Percentiles rank a stretch among this genome's conserved stretches.
These are phyloP conservation scores for Conus betulinus DNA, from an alignment of 1,140 invertebrate species.

Conservation along the genomic window DNA sequence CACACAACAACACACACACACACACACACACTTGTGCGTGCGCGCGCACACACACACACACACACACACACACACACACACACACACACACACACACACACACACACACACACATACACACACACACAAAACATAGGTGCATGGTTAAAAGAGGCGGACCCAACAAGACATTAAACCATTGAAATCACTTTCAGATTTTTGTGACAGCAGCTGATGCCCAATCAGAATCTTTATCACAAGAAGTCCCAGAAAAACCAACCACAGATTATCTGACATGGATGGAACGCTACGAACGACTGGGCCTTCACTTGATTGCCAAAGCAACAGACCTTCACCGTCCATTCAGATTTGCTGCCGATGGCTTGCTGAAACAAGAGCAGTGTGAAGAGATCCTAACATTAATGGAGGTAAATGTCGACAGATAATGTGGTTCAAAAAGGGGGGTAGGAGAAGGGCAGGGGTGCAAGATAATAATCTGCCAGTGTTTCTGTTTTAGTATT, in stretches of 20 bases:
- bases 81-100: too few relatives aligned
- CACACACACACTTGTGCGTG: too few relatives aligned
- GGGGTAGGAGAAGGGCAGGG: too few relatives aligned
- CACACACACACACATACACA: too few relatives aligned
- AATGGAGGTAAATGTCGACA: constrained; percentile 69
- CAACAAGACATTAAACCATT: too few relatives aligned
- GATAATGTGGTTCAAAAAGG: not conserved
- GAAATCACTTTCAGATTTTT: constrained; percentile 7
- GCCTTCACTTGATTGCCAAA: constrained; percentile 62
- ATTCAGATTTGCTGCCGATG: constrained; percentile 75
- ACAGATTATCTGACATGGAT: constrained; percentile 46
- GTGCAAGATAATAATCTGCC: too few relatives aligned
- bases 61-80: too few relatives aligned
- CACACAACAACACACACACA: not conserved
- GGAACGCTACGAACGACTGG: constrained; percentile 55
- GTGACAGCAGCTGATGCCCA: not conserved
- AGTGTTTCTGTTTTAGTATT: too few relatives aligned
- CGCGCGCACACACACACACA: too few relatives aligned
- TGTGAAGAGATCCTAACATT: constrained; percentile 77
- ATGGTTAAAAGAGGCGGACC: too few relatives aligned
- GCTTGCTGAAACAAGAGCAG: constrained; percentile 76
- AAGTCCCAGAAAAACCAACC: not conserved
- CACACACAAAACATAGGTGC: too few relatives aligned
- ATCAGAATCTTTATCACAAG: not conserved
- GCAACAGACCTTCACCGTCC: constrained; percentile 68